Percentiles rank a stretch among this genome's conserved stretches.
These are phyloP conservation scores for Turdus rufiventris DNA, from an alignment of 2,113 vertebrate genomes.

Conservation along the genomic window DNA sequence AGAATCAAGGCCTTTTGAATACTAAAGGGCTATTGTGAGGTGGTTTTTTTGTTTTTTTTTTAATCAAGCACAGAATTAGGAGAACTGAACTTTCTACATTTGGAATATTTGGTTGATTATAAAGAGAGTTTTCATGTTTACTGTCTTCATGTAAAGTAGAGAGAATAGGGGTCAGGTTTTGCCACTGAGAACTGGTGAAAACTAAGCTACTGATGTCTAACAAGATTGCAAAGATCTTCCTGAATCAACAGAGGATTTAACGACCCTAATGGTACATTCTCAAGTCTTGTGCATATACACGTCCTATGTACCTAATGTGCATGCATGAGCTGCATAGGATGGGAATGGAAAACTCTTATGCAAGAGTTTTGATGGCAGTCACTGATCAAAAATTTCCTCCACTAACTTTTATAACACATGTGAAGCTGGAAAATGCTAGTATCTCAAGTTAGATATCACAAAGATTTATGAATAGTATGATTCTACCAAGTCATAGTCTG, in stretches of 20 bases:
- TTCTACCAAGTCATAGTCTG: background rate
- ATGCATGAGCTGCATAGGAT: accelerated
- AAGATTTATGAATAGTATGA: background rate
- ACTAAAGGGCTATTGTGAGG: background rate
- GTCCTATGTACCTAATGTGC: no score
- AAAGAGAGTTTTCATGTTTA: background rate
- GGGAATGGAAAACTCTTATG: background rate
- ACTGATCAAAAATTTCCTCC: background rate
- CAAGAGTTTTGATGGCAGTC: background rate
- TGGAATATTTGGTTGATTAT: constrained; percentile 13
- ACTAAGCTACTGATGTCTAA: background rate
- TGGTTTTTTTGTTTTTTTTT: background rate
- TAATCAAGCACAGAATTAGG: background rate
- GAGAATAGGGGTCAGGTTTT: background rate
- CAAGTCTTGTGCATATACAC: background rate
- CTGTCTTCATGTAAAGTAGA: background rate
- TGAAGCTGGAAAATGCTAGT: background rate
- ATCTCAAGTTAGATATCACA: background rate
- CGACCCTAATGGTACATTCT: background rate
- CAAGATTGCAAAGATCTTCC: background rate
- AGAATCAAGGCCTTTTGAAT: background rate
- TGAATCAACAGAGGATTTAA: background rate
- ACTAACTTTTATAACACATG: background rate
- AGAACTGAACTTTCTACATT: background rate
- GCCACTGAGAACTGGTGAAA: background rate